Base-by-base conservation (phyloP, 2,797 vertebrate species). In the Coendou prehensilis region DNA sequence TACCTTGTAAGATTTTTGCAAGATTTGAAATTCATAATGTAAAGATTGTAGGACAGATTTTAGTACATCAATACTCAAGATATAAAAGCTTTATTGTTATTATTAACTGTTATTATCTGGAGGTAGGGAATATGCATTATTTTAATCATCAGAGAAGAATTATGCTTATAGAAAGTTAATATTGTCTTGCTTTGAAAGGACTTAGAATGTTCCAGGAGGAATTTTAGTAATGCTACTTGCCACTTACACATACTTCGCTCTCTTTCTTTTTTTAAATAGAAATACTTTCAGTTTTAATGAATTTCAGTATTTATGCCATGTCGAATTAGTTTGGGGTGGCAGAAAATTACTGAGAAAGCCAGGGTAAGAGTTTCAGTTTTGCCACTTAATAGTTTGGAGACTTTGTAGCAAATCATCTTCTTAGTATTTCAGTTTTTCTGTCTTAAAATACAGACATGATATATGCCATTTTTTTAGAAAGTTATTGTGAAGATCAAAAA, bases 211-310 rank as follows among this genome's bases (percentile, higher is more conserved):
- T 88, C 26, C 9, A 88, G 80, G 50, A 83, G 4, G 6, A 78
- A 78, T 93, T 90, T 87, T 75, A 91, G 63, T 95, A 91, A n/a
- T 59, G 50, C 33, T 89, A 26, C 52, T 92, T 91, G 14, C 7
- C 67, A 67, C 20, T 85, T 92, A 15, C 28, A 79, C 3, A 67
- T 41, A 33, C 26, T 14, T 93, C 11, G 33, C 11, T 78, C 15
- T 33, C 22, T 63, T 14, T 76, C 17, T 79, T 75, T 90, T 92
- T 64, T 64, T 50, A 82, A 86, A 69, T 93, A 86, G 45, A 91
- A 90, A 81, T 81, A 6, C 5, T 11, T 82, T 67, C 15, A 9
- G 30, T 95, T 95, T 92, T 94, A 57, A 57, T 8, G 11, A 57
- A 84, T 80, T 59, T 45, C 0, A 13, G 9, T 45, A 37, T 92